Base-by-base conservation (phyloP, 2,113 vertebrate genomes). In the Urocolius indicus region DNA sequence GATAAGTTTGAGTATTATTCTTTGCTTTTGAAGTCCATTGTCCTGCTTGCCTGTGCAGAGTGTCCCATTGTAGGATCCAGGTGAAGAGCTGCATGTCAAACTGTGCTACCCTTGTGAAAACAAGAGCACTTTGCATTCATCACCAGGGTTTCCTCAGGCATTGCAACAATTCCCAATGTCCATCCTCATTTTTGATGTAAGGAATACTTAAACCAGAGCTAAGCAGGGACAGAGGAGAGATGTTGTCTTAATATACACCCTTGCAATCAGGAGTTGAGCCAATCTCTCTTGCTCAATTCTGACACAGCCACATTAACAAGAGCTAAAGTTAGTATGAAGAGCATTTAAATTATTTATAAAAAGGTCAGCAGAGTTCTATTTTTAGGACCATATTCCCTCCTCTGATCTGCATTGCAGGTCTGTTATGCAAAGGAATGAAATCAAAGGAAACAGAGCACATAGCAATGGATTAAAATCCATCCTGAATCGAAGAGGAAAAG, bases 331-430 rank as follows among this genome's bases (percentile, higher is more conserved):
- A 95, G 95, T 86, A 92, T 43, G 95, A 90, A 63, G 88, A 94
- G 76, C 92, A 78, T 86, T 96, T 97, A 90, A 95, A 96, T 96
- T 86, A 96, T 97, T 97, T 95, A 96, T 96, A 95, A 96, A 97
- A 96, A 95, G 95, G 95, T 96, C 95, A 97, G 95, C 65, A 94
- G 93, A 78, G 68, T 65, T 92, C 95, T 96, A 94, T 97, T 95
- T 96, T 96, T 95, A 97, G 94, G 93, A 86, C 29, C 61, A 75
- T 41, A 86, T 57, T 75, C 94, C 87, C 72, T 87, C n/a, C 85
- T 92, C 84, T 68, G 90, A 94, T 96, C 93, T 94, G 94, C 96
- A 96, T 68, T 95, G 95, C 96, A 92, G 96, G 92, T 96, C 85
- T 95, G 85, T 91, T 72, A 90, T 1, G 16, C 72, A 77, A 72